Conservation (phyloP, 2,113 vertebrate species). For the Isichthys henryi region DNA sequence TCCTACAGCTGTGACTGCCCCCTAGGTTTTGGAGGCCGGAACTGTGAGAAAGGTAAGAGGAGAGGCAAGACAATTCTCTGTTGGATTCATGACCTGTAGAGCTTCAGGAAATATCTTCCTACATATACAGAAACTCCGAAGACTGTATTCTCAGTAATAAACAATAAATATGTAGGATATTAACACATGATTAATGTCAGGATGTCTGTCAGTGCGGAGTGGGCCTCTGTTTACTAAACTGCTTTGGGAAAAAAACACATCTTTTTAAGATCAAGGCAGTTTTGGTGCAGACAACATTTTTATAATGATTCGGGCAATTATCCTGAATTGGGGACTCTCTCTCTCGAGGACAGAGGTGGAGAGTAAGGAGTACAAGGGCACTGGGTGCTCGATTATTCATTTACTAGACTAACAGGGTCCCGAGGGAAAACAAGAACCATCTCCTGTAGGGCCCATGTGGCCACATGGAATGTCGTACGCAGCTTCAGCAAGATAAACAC, state of each 20-base stretch:
- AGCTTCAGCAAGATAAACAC: neutral
- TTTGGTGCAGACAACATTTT: neutral
- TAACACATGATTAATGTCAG: no score
- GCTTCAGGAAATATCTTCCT: neutral
- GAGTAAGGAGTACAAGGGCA: no score
- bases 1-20: constrained; percentile 81
- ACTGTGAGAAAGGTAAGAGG: constrained; percentile 75
- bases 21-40: constrained; percentile 78
- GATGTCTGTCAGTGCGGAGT: no score
- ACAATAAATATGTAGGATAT: neutral
- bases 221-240: no score
- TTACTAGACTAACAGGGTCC: neutral
- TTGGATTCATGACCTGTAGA: neutral
- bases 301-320: neutral
- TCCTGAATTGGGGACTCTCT: neutral
- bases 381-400: neutral
- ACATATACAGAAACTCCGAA: neutral
- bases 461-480: neutral
- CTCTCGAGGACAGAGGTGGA: neutral
- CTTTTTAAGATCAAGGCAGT: neutral
- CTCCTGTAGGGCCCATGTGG: neutral
- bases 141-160: neutral
- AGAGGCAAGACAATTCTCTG: neutral
- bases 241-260: no score
- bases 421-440: neutral